These are phyloP conservation scores for Leucoraja ocellata DNA, from an alignment of 2,797 vertebrate species.

Conservation along the genomic window DNA sequence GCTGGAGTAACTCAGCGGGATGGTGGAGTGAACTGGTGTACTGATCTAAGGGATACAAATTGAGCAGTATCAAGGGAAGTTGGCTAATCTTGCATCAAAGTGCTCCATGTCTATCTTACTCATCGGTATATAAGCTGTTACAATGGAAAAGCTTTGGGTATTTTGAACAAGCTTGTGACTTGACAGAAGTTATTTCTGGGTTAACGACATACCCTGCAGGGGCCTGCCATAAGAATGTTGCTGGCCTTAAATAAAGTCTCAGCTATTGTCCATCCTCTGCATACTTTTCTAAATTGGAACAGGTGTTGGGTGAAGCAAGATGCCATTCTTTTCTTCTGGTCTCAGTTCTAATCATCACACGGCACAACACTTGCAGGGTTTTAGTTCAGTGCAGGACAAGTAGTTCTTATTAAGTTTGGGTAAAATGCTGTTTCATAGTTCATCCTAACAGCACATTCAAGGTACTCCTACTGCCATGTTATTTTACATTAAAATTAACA, in stretches of 20 bases:
- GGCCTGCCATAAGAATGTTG: background rate
- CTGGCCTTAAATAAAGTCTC: background rate
- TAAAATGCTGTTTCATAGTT: background rate
- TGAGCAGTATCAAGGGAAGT: background rate
- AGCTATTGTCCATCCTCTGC: background rate
- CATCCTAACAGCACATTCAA: background rate
- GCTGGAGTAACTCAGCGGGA: too few relatives aligned
- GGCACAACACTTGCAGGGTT: background rate
- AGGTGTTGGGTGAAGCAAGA: background rate
- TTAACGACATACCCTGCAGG: background rate
- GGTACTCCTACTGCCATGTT: background rate
- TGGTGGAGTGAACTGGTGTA: too few relatives aligned
- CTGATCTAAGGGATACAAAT: background rate
- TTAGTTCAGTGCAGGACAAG: background rate
- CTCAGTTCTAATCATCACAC: background rate
- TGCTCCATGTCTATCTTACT: background rate
- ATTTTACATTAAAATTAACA: background rate
- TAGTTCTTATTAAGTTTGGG: background rate
- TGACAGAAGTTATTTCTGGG: background rate
- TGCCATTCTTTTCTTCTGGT: background rate
- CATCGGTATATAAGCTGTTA: background rate
- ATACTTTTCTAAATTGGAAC: background rate
- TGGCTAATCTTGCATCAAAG: background rate
- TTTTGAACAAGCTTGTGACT: constrained; percentile 14
- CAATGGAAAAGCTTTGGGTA: background rate